phyloP scores from a whole-genome alignment of 2,113 vertebrate species.

The Tenebrosternarchus preto region DNA sequence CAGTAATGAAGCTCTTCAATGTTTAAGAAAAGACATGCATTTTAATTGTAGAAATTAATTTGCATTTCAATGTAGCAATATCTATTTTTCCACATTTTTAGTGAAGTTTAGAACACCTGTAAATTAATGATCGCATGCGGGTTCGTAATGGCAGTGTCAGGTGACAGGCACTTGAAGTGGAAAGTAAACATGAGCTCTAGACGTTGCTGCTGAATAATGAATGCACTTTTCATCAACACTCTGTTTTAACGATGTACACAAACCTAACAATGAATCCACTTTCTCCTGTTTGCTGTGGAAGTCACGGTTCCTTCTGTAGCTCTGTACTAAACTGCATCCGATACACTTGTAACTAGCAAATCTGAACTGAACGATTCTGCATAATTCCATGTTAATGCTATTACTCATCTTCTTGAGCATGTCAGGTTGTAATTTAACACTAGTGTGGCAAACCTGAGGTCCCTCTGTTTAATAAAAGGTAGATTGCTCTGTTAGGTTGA shows the following conservation, averaged over 20 bases:
- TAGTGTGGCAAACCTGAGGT: neutral
- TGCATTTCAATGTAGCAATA: too few species aligned
- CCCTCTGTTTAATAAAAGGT: neutral
- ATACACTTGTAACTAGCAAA: neutral
- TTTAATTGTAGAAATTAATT: too few species aligned
- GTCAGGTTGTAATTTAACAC: neutral
- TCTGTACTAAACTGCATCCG: neutral
- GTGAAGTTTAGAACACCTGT: neutral
- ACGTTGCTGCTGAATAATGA: constrained; percentile 64
- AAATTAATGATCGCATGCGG: neutral
- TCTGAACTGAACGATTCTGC: neutral
- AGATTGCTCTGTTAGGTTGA: too few species aligned
- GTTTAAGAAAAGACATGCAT: too few species aligned
- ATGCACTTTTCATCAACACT: constrained; percentile 59
- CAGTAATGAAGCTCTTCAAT: too few species aligned
- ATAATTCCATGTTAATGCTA: neutral
- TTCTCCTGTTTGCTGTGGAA: neutral
- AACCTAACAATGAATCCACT: neutral
- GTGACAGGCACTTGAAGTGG: constrained; percentile 55
- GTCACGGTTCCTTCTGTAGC: neutral
- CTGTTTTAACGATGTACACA: constrained; percentile 45
- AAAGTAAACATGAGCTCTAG: constrained; percentile 55
- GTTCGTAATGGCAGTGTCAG: constrained; percentile 50
- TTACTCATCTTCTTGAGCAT: neutral
- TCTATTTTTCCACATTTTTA: neutral